Evolutionary conservation across 2,797 vertebrate genomes (phyloP).

Genomic region (Cynopterus sphinx): DNA sequence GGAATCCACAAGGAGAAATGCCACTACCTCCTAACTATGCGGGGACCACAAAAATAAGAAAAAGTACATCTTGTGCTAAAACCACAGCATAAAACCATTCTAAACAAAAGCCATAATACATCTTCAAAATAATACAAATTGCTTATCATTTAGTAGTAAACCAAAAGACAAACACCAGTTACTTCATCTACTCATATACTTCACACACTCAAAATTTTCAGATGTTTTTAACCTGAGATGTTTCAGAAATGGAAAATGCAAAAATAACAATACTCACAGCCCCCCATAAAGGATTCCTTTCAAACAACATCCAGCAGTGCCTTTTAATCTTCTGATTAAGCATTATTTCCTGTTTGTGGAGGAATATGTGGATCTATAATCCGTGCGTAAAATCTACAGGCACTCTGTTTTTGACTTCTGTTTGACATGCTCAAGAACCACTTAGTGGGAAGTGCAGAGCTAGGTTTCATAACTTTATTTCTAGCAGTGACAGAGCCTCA

Average conservation of each 20-base stretch:
- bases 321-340: background rate
- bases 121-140: background rate
- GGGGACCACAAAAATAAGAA: background rate
- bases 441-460: slow-evolving; percentile 63
- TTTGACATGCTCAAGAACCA: background rate
- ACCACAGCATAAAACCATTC: background rate
- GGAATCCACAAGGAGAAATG: background rate
- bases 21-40: background rate
- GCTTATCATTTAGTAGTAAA: background rate
- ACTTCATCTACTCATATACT: background rate
- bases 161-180: background rate
- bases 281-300: slow-evolving; percentile 68
- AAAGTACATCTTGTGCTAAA: background rate
- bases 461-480: slow-evolving; percentile 58
- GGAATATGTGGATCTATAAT: background rate
- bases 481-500: background rate
- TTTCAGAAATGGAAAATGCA: background rate
- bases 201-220: background rate
- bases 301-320: background rate
- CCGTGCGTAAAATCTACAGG: background rate
- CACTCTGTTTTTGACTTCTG: background rate
- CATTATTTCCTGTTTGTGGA: background rate
- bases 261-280: slow-evolving; percentile 71
- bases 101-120: background rate
- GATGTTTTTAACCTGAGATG: background rate